Percentiles rank a stretch among this genome's conserved stretches.
These are phyloP conservation scores for Cremastobaeus sp. DNA, from an alignment of 2,888 invertebrate genomes.

Conservation along the genomic window DNA sequence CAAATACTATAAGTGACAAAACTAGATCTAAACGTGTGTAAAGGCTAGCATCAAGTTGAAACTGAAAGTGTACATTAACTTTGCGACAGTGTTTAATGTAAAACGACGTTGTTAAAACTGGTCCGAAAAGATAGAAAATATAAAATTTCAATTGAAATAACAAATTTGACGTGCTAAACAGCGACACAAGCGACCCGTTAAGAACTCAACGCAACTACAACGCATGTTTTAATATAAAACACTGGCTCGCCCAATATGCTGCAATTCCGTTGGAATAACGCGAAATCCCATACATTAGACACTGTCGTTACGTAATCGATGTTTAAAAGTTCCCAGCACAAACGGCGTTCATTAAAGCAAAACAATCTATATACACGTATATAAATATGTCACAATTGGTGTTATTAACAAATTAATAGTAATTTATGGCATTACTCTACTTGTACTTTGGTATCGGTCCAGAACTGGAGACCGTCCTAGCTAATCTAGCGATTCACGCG, in stretches of 20 bases:
- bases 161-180: background rate
- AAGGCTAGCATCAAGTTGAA: slow-evolving; percentile 22
- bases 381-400: slow-evolving; percentile 65
- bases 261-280: slow-evolving; percentile 22
- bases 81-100: slow-evolving; percentile 40
- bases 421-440: slow-evolving; percentile 66
- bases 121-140: slow-evolving; percentile 17
- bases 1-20: slow-evolving; percentile 53
- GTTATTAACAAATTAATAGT: slow-evolving; percentile 63
- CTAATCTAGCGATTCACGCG: slow-evolving; percentile 33
- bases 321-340: slow-evolving; percentile 39
- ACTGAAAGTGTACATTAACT: slow-evolving; percentile 20
- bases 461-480: slow-evolving; percentile 57
- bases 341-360: slow-evolving; percentile 59
- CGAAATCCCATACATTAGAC: slow-evolving; percentile 39
- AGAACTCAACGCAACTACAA: slow-evolving; percentile 12
- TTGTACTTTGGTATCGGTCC: slow-evolving; percentile 68
- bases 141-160: slow-evolving; percentile 21
- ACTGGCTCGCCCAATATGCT: slow-evolving; percentile 17
- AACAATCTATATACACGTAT: slow-evolving; percentile 64
- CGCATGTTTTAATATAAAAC: slow-evolving; percentile 52
- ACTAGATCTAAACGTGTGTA: slow-evolving; percentile 43
- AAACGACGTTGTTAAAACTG: background rate
- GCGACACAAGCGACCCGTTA: background rate
- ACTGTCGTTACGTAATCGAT: slow-evolving; percentile 39